These are phyloP conservation scores for Bradynema listronoti DNA, from an alignment of 1,140 invertebrate species.

Conservation along the genomic window DNA sequence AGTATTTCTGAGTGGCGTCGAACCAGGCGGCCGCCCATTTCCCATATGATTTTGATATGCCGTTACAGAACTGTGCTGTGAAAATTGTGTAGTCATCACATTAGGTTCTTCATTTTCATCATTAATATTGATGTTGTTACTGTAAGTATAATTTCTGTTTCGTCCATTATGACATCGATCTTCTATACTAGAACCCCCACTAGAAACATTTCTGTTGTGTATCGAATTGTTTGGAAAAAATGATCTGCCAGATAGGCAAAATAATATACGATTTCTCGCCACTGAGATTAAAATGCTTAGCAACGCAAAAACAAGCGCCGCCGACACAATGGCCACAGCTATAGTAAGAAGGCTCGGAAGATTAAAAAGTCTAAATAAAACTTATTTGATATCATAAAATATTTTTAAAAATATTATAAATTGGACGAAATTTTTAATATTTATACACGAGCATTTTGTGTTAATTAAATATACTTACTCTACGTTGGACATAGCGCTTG, in stretches of 20 bases:
- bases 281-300: neutral
- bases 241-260: neutral
- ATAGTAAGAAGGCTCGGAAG: constrained; percentile 7
- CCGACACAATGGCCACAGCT: neutral
- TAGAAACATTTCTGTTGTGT: neutral
- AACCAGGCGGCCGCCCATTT: neutral
- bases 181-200: neutral
- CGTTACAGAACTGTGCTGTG: neutral
- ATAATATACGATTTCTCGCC: neutral
- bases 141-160: neutral
- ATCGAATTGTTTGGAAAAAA: neutral
- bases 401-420: neutral
- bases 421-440: neutral
- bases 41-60: neutral
- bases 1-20: neutral
- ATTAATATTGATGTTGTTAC: constrained; percentile 1
- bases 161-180: neutral
- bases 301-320: neutral
- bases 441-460: neutral
- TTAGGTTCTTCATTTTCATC: neutral
- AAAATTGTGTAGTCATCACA: neutral
- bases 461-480: neutral
- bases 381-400: too few species aligned
- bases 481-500: constrained; percentile 6
- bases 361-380: neutral